Base-by-base conservation (phyloP, 2,113 vertebrate genomes). In the Pica pica region DNA sequence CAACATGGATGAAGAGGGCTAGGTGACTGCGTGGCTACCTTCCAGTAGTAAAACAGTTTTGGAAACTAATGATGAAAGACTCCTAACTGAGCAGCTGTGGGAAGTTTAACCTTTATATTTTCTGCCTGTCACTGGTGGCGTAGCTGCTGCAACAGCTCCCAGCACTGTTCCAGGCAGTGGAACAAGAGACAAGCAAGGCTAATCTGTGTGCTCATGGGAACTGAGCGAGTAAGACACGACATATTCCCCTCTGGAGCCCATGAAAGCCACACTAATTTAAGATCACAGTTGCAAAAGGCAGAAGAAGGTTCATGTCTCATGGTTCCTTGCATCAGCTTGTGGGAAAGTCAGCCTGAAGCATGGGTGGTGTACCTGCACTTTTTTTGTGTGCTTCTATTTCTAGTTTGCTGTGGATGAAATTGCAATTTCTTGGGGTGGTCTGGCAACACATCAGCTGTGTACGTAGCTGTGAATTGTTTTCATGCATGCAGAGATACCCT, bases 331-430 rank as follows among this genome's bases (percentile, higher is more conserved):
- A 35, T 14, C 9, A 84, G 13, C 55, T 39, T 71, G 31, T 16
- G 64, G 47, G 20, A 41, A 50, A 53, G 46, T 30, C 35, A 82
- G 33, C 18, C 11, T 55, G 24, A 49, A 53, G 7, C 14, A 8
- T 0, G 20, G 33, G 3, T 74, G 31, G 41, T 30, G 11, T 7
- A 57, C 1, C 1, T 16, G 7, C 9, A 20, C 3, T 18, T 8
- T 59, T 75, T 77, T 81, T 17, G 30, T 35, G 20, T 41, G 28
- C 21, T 68, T 16, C 17, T 39, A 1, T 56, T 74, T 86, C 47
- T 56, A 26, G 6, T 41, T 67, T 63, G 22, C 19, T 10, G 0
- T 14, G 27, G 10, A 18, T 63, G n/a, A 53, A 69, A 65, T 3
- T 50, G 53, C 49, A 28, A 7, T 74, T 91, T 77, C 31, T 78